Evolutionary conservation across 92 coral and sea anemone species (phyloP).

Genomic region (Actinostola sp.): DNA sequence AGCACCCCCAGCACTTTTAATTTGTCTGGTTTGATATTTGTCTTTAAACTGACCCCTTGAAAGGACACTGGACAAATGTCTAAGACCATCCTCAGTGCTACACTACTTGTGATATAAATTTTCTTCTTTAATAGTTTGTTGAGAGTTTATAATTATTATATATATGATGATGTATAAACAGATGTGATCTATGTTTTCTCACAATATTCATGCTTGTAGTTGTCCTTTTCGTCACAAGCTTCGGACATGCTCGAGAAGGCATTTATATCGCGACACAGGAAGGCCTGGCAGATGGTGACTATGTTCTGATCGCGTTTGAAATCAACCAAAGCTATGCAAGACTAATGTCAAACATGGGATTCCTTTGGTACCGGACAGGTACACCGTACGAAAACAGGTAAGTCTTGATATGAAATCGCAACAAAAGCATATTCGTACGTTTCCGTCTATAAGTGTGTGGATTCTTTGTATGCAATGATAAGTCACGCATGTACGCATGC

Average conservation of each 20-base stretch:
- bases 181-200: background rate
- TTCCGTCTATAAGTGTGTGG: background rate
- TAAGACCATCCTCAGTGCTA: too few species aligned
- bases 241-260: slow-evolving; percentile 39
- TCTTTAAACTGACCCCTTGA: too few species aligned
- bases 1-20: too few species aligned
- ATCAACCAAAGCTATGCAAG: slow-evolving; percentile 27
- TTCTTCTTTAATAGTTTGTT: background rate
- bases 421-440: too few species aligned
- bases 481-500: too few species aligned
- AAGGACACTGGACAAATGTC: too few species aligned
- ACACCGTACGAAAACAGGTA: background rate
- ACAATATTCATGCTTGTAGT: slow-evolving; percentile 45
- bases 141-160: background rate
- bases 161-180: background rate
- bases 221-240: slow-evolving; percentile 54
- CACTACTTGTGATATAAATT: too few species aligned
- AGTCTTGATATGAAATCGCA: too few species aligned
- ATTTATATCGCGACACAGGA: slow-evolving; percentile 57
- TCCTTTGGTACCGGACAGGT: slow-evolving; percentile 41
- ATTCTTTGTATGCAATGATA: background rate
- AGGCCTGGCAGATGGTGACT: slow-evolving; percentile 72
- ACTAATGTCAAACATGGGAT: background rate
- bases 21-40: too few species aligned
- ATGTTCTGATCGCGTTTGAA: slow-evolving; percentile 65